phyloP scores from a whole-genome alignment of 1,140 invertebrate genomes.

The Apis mellifera region DNA sequence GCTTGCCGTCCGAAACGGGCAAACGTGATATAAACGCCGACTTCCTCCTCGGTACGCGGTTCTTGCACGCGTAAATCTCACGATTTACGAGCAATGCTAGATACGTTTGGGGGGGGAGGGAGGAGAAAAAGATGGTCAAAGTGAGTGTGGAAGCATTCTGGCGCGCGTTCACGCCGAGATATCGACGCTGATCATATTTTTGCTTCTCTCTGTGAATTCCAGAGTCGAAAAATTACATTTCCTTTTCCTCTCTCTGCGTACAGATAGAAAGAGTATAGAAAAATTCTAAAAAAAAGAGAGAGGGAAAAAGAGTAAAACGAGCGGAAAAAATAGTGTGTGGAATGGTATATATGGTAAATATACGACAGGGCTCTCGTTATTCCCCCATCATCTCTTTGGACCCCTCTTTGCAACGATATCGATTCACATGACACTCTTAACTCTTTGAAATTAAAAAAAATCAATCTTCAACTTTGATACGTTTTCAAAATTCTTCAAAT shows the following conservation, averaged over 20 bases:
- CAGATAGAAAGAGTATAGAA: background rate
- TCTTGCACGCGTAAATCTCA: slow-evolving; percentile 41
- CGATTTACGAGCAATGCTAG: slow-evolving; percentile 27
- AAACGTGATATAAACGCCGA: slow-evolving; percentile 42
- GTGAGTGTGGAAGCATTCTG: slow-evolving; percentile 15
- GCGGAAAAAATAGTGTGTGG: too few relatives aligned
- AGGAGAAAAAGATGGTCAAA: slow-evolving; percentile 23
- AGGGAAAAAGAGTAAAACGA: too few relatives aligned
- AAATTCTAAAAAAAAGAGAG: background rate
- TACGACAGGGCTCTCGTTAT: too few relatives aligned
- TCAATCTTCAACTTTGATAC: too few relatives aligned
- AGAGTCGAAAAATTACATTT: background rate
- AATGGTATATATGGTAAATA: too few relatives aligned
- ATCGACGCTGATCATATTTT: background rate
- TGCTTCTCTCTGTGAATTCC: background rate
- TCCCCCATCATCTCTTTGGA: too few relatives aligned
- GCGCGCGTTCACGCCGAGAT: background rate
- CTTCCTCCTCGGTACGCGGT: slow-evolving; percentile 2
- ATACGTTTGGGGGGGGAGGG: background rate
- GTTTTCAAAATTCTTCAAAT: too few relatives aligned
- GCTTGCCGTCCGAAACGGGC: background rate
- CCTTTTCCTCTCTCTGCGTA: background rate
- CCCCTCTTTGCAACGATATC: too few relatives aligned
- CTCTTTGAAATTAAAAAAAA: too few relatives aligned
- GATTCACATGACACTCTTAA: too few relatives aligned